These are phyloP conservation scores for Leptura quadrifasciata DNA, from an alignment of 2,888 invertebrate species.

Conservation along the genomic window DNA sequence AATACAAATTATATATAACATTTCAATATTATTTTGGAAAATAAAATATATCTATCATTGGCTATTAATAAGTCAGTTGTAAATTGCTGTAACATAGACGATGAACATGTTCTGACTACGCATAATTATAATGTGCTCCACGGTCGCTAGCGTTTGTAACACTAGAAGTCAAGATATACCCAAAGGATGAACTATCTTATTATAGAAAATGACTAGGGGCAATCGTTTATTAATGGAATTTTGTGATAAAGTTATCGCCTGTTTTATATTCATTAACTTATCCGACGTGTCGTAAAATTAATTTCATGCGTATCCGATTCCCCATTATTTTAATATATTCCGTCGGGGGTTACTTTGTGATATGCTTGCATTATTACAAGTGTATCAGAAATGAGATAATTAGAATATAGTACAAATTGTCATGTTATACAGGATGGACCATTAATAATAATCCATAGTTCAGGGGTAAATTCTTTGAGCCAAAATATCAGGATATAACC, in stretches of 20 bases:
- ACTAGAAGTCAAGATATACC: constrained; percentile 14
- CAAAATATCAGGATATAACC: too few species aligned
- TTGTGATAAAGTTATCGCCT: constrained; percentile 53
- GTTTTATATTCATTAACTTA: constrained; percentile 54
- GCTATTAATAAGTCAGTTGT: too few species aligned
- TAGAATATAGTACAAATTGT: background rate
- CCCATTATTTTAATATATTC: constrained; percentile 48
- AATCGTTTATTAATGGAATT: constrained; percentile 48
- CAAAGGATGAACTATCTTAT: constrained; percentile 33
- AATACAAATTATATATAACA: too few species aligned
- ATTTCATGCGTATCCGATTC: constrained; percentile 53
- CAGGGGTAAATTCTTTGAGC: too few species aligned
- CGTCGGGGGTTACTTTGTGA: background rate
- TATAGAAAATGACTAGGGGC: constrained; percentile 45
- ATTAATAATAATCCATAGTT: too few species aligned
- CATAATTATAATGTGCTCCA: background rate
- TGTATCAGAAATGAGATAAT: background rate
- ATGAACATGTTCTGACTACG: background rate
- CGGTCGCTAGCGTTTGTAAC: background rate
- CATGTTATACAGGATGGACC: too few species aligned
- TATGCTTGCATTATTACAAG: background rate
- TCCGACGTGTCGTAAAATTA: constrained; percentile 47
- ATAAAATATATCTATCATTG: too few species aligned
- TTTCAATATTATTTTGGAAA: too few species aligned
- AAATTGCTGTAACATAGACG: too few species aligned